phyloP scores from a whole-genome alignment of 2,113 vertebrate genomes.

The Chaetops frenatus region DNA sequence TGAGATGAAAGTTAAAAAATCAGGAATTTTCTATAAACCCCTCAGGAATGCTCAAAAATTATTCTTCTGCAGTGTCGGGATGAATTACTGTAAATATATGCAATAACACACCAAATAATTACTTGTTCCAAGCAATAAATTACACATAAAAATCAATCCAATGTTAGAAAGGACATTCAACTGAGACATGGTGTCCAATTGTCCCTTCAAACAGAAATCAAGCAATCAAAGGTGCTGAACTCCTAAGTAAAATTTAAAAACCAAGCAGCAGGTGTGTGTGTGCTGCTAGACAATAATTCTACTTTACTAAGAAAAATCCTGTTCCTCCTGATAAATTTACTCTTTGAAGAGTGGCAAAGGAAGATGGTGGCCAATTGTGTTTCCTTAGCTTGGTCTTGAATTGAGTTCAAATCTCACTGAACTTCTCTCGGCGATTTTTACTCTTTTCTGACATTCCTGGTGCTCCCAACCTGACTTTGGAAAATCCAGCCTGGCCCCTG shows the following conservation, averaged over 20 bases:
- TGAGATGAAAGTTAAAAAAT: neutral
- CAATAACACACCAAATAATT: neutral
- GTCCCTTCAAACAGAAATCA: neutral
- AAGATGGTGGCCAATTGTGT: neutral
- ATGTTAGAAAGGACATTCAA: neutral
- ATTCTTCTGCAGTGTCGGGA: neutral
- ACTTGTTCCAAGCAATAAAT: neutral
- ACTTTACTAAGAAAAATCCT: neutral
- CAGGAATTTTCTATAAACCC: neutral
- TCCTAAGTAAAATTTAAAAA: neutral
- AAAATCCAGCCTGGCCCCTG: neutral
- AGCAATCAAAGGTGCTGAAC: neutral
- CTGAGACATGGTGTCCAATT: neutral
- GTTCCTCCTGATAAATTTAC: neutral
- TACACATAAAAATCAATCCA: neutral
- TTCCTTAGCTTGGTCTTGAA: neutral
- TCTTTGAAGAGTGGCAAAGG: neutral
- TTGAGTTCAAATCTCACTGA: neutral
- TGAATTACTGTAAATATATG: neutral
- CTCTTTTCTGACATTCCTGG: neutral
- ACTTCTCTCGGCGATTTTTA: neutral
- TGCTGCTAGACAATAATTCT: neutral
- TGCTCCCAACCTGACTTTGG: neutral
- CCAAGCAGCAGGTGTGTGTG: neutral
- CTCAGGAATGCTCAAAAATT: neutral